Percentiles rank a stretch among this genome's conserved stretches.
Evolutionary conservation across 2,797 vertebrate genomes (phyloP).

Genomic region (Hirundo rustica): DNA sequence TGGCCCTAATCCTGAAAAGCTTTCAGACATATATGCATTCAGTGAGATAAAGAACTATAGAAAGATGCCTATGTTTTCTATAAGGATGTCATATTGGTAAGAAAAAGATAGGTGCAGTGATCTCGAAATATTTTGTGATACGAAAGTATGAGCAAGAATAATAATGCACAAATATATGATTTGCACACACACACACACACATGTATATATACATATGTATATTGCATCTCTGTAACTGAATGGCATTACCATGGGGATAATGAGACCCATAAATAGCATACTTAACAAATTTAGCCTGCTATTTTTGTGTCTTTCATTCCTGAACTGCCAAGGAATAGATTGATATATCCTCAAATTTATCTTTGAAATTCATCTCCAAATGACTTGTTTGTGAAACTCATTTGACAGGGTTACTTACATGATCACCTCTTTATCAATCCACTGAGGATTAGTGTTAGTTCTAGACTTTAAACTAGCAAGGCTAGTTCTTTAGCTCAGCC

Average conservation of each 20-base stretch:
- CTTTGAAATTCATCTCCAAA: slow-evolving; percentile 46
- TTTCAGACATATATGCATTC: slow-evolving; percentile 55
- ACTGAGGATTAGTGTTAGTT: not conserved
- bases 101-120: slow-evolving; percentile 25
- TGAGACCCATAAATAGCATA: slow-evolving; percentile 20
- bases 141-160: not conserved
- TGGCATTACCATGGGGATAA: slow-evolving; percentile 20
- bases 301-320: slow-evolving; percentile 40
- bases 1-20: slow-evolving; percentile 62
- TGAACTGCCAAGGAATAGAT: slow-evolving; percentile 38
- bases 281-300: slow-evolving; percentile 43
- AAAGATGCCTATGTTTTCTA: slow-evolving; percentile 10
- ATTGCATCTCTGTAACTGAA: not conserved
- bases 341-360: slow-evolving; percentile 6
- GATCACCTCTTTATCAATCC: not conserved
- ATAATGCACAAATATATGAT: not conserved
- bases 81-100: not conserved
- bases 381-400: slow-evolving; percentile 28
- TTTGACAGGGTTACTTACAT: not conserved
- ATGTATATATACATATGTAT: not conserved
- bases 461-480: slow-evolving; percentile 1
- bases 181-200: not conserved
- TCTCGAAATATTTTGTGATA: not conserved
- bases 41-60: slow-evolving; percentile 42
- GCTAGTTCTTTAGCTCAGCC: not conserved